phyloP scores from a whole-genome alignment of 2,888 invertebrate species.

The Leucania comma region DNA sequence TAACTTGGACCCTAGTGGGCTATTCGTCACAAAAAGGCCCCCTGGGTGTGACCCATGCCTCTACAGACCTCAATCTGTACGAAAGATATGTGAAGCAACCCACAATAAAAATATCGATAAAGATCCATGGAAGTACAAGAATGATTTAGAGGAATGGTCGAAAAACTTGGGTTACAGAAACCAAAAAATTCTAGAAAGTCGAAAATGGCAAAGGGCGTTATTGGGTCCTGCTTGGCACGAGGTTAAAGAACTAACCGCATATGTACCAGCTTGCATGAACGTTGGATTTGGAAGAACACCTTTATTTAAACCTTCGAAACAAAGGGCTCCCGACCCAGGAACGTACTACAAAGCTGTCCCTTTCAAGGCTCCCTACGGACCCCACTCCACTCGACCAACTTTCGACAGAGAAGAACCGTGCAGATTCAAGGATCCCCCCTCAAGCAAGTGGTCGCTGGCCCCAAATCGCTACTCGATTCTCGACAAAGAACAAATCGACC shows the following conservation, averaged over 20 bases:
- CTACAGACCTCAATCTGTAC: constrained; percentile 75
- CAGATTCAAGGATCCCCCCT: constrained; percentile 76
- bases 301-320: constrained; percentile 67
- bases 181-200: constrained; percentile 74
- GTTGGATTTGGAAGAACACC: constrained; percentile 81
- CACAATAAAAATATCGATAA: constrained; percentile 69
- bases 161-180: constrained; percentile 85
- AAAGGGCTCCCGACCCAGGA: constrained; percentile 78
- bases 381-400: constrained; percentile 78
- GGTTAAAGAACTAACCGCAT: constrained; percentile 64
- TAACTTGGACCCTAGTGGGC: constrained; percentile 78
- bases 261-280: constrained; percentile 77
- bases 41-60: constrained; percentile 80
- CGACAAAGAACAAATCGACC: constrained; percentile 80
- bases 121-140: constrained; percentile 84
- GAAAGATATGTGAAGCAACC: constrained; percentile 74
- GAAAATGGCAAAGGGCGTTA: constrained; percentile 74
- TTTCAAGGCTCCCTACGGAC: constrained; percentile 79
- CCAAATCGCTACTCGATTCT: constrained; percentile 82
- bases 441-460: constrained; percentile 80
- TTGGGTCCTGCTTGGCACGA: constrained; percentile 83
- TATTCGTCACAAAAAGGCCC: constrained; percentile 70
- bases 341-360: constrained; percentile 78
- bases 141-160: constrained; percentile 84
- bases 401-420: constrained; percentile 83